These are phyloP conservation scores for Drosophila insularis DNA, from an alignment of 1,140 invertebrate species.

Conservation along the genomic window DNA sequence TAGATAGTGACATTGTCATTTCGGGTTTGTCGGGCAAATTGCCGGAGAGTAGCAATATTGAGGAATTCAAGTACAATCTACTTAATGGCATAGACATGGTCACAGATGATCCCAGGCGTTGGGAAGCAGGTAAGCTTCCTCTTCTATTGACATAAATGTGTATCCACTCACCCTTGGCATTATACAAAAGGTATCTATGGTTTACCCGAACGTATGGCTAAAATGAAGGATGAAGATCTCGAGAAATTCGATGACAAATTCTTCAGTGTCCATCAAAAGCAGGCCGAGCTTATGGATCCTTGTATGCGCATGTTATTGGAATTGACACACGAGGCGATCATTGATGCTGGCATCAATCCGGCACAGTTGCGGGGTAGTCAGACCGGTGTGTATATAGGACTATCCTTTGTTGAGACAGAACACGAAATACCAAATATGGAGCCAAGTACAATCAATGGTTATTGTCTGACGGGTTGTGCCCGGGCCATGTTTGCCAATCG, in stretches of 20 bases:
- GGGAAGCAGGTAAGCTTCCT: slow-evolving; percentile 84
- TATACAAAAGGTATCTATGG: slow-evolving; percentile 86
- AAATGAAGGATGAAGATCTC: slow-evolving; percentile 95
- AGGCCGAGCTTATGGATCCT: slow-evolving; percentile 97
- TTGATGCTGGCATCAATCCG: slow-evolving; percentile 96
- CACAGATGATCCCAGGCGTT: slow-evolving; percentile 92
- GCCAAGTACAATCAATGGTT: slow-evolving; percentile 92
- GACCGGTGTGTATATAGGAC: slow-evolving; percentile 96
- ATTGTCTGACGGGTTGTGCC: slow-evolving; percentile 96
- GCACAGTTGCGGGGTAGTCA: slow-evolving; percentile 88
- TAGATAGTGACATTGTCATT: slow-evolving; percentile 89
- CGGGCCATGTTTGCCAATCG: slow-evolving; percentile 98
- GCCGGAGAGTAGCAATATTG: slow-evolving; percentile 93
- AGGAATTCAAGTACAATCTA: slow-evolving; percentile 94
- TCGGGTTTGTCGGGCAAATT: slow-evolving; percentile 94
- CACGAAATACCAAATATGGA: slow-evolving; percentile 89
- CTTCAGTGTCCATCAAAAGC: slow-evolving; percentile 96
- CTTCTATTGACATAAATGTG: not conserved
- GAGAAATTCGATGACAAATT: slow-evolving; percentile 94
- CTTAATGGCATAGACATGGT: slow-evolving; percentile 94
- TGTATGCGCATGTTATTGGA: slow-evolving; percentile 96
- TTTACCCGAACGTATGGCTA: slow-evolving; percentile 92
- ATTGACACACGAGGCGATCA: slow-evolving; percentile 94
- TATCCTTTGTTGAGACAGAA: slow-evolving; percentile 92
- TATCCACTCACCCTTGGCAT: slow-evolving; percentile 4